Percentiles rank a stretch among this genome's conserved stretches.
Evolutionary conservation across 2,888 invertebrate species (phyloP).

Genomic region (Oscheius sp.): DNA sequence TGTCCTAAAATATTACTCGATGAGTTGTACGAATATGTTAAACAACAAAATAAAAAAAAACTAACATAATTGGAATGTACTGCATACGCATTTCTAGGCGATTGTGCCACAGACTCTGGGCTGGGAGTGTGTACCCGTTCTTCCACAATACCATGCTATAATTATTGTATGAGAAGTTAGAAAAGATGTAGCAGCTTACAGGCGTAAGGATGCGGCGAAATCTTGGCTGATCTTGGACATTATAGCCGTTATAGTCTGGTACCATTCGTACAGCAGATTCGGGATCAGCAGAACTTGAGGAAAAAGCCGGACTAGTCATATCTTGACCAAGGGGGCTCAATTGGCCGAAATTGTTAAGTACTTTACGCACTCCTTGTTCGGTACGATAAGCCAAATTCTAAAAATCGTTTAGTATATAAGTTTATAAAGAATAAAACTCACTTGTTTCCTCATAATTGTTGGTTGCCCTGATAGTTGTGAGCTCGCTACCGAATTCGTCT

Average conservation of each 20-base stretch:
- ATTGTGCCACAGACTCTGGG: neutral
- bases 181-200: too few relatives aligned
- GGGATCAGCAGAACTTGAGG: neutral
- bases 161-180: neutral
- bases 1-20: too few relatives aligned
- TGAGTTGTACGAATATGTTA: neutral
- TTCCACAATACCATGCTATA: conserved; percentile 13
- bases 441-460: too few relatives aligned
- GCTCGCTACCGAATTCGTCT: neutral
- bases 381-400: neutral
- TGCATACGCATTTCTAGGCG: too few relatives aligned
- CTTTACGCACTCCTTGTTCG: neutral
- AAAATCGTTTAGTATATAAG: neutral
- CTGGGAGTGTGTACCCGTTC: neutral
- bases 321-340: neutral
- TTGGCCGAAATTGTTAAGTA: neutral
- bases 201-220: neutral
- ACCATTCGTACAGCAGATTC: neutral
- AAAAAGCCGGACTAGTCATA: neutral
- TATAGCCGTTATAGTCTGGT: neutral
- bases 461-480: neutral
- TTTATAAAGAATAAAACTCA: neutral
- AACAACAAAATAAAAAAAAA: neutral
- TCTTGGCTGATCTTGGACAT: neutral
- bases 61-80: too few relatives aligned